Evolutionary conservation across 2,797 vertebrate species (phyloP).

Genomic region (Arremon aurantiirostris): DNA sequence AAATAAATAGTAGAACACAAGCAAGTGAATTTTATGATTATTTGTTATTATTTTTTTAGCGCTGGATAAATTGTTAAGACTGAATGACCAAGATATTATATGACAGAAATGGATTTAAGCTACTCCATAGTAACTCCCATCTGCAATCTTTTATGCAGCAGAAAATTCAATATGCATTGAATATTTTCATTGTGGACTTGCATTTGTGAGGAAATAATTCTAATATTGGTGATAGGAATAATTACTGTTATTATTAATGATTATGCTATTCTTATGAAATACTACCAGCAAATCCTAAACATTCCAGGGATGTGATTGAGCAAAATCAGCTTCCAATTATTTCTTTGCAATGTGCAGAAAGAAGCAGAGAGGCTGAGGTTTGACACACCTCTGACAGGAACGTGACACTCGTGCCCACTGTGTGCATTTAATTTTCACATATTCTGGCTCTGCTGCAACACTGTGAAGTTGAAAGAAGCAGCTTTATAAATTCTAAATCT

Average conservation of each 20-base stretch:
- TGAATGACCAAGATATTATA: background rate
- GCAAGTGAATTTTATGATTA: background rate
- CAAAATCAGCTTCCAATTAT: background rate
- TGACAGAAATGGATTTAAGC: background rate
- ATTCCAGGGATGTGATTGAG: background rate
- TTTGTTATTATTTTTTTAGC: background rate
- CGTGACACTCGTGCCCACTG: background rate
- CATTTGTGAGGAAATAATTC: background rate
- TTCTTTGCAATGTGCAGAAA: background rate
- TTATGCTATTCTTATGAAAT: background rate
- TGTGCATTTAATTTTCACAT: background rate
- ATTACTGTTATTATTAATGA: background rate
- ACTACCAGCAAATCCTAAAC: background rate
- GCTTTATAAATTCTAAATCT: background rate
- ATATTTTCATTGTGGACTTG: background rate
- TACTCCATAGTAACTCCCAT: background rate
- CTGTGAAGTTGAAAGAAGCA: background rate
- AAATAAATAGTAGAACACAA: background rate
- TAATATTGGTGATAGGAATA: background rate
- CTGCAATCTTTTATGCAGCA: background rate
- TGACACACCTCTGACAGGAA: conserved; percentile 26
- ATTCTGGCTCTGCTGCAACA: conserved; percentile 9
- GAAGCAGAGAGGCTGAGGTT: background rate
- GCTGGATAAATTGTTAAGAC: background rate
- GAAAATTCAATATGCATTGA: background rate